Conservation (phyloP, 92 coral and sea anemone genomes). For the Phymanthus crucifer region DNA sequence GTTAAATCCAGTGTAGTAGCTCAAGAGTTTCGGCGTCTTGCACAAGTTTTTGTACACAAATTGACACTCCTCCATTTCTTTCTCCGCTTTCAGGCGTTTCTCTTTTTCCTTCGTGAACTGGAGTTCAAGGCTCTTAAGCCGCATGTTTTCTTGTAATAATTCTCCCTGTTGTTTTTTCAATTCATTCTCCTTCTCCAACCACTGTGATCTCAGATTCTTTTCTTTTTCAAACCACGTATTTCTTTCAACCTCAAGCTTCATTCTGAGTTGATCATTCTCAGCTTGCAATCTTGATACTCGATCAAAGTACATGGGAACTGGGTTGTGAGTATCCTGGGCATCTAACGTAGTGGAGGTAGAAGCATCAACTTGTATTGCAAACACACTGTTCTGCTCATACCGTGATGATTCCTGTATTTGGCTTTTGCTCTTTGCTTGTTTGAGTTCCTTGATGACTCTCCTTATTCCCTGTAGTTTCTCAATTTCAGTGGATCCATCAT, state of each 20-base stretch:
- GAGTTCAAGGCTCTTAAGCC: not conserved
- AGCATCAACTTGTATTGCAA: not conserved
- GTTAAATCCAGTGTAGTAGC: slow-evolving; percentile 22
- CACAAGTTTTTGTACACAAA: slow-evolving; percentile 19
- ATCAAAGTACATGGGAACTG: not conserved
- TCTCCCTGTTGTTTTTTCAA: not conserved
- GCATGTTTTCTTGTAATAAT: not conserved
- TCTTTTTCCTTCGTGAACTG: slow-evolving; percentile 10
- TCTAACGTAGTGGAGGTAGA: not conserved
- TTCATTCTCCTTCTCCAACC: slow-evolving; percentile 1
- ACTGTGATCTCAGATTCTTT: not conserved
- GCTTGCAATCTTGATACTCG: not conserved
- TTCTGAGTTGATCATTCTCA: not conserved
- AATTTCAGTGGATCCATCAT: not conserved
- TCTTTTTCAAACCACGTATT: not conserved
- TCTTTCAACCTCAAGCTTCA: not conserved
- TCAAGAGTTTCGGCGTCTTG: slow-evolving; percentile 20
- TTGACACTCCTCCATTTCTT: slow-evolving; percentile 4
- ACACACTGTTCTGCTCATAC: not conserved
- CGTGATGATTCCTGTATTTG: not conserved
- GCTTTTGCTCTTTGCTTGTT: slow-evolving; percentile 25
- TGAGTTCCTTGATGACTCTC: slow-evolving; percentile 32
- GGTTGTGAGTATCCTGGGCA: not conserved
- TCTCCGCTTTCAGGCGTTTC: slow-evolving; percentile 15
- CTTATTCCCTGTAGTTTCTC: slow-evolving; percentile 27